phyloP scores from a whole-genome alignment of 23 tunicate genomes.

The Halocynthia roretzi region DNA sequence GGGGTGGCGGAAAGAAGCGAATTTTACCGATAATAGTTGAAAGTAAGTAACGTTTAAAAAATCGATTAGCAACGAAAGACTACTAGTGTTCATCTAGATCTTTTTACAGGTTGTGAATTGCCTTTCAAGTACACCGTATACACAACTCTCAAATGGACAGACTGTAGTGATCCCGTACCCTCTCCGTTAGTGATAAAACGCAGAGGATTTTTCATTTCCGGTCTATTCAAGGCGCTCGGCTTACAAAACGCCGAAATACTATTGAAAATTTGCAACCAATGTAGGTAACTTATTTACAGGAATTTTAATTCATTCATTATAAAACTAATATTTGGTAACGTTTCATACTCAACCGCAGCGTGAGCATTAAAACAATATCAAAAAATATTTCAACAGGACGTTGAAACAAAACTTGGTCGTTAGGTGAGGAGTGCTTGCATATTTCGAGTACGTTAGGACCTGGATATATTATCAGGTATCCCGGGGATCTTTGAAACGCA shows the following conservation, averaged over 20 bases:
- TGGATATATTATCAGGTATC: no score
- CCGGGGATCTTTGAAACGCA: no score
- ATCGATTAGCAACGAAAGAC: not conserved
- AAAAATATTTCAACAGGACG: no score
- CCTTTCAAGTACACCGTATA: constrained; percentile 21
- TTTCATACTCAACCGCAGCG: no score
- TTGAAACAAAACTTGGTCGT: no score
- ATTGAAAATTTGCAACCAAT: constrained; percentile 7
- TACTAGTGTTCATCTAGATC: not conserved
- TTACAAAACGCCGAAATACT: not conserved
- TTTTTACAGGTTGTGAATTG: constrained; percentile 18
- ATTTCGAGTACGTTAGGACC: no score
- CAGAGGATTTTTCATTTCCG: constrained; percentile 23
- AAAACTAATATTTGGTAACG: no score
- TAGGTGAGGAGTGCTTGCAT: no score
- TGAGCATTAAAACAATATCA: no score
- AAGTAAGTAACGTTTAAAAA: constrained; percentile 22
- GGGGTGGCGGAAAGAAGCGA: constrained; percentile 35
- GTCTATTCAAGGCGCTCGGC: constrained; percentile 19
- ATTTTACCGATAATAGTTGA: constrained; percentile 54
- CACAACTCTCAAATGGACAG: constrained; percentile 25
- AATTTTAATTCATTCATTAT: no score
- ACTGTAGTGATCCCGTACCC: constrained; percentile 2
- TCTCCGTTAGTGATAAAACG: constrained; percentile 20
- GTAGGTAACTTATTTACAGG: not conserved